Evolutionary conservation across 2,113 vertebrate genomes (phyloP).

Genomic region (Parus major): DNA sequence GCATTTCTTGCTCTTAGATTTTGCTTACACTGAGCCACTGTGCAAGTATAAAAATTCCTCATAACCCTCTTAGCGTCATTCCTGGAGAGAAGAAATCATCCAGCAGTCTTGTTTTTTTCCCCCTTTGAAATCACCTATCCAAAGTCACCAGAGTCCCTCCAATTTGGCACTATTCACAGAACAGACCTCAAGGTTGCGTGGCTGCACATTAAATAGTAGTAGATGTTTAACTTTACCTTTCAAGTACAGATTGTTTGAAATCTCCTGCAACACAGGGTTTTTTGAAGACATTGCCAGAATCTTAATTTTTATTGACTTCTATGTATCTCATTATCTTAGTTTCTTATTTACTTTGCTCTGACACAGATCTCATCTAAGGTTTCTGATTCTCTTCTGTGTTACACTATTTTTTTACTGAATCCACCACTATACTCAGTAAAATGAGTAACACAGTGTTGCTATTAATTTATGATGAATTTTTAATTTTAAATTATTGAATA

Average conservation of each 20-base stretch:
- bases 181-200: background rate
- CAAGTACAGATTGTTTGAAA: background rate
- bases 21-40: background rate
- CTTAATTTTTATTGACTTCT: constrained; percentile 29
- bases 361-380: background rate
- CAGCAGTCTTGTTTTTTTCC: background rate
- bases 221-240: constrained; percentile 20
- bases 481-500: background rate
- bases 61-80: background rate
- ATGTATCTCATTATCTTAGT: constrained; percentile 14
- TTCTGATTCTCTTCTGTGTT: background rate
- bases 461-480: background rate
- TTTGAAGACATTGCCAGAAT: too few relatives aligned
- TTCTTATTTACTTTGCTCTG: constrained; percentile 36
- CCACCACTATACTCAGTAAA: background rate
- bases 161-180: background rate
- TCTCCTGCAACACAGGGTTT: too few relatives aligned
- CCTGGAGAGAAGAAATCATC: background rate
- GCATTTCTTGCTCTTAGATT: background rate
- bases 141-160: background rate
- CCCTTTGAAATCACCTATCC: background rate
- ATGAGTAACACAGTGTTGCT: background rate
- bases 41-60: background rate
- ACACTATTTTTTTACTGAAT: background rate
- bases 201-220: background rate